A percentile compares a stretch with the other conserved stretches of the same genome.
Conservation (phyloP, 1,140 invertebrate species). For the Diorhabda sublineata region DNA sequence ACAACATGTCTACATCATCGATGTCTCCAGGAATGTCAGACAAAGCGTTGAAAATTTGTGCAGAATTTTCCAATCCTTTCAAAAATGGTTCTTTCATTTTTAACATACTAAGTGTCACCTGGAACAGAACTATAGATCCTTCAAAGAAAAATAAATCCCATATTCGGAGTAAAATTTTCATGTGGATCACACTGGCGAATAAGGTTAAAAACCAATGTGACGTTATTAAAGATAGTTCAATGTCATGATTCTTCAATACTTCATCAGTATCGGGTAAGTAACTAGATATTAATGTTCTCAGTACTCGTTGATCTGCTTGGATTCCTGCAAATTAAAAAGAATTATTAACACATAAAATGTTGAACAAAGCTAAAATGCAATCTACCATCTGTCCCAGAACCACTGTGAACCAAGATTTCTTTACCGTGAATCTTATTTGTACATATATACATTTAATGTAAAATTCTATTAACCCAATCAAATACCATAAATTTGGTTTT, state of each 20-base stretch:
- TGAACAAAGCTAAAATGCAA: too few species aligned
- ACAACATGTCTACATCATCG: conserved; percentile 79
- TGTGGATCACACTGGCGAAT: conserved; percentile 97
- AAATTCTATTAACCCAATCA: too few species aligned
- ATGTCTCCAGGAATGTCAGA: conserved; percentile 92
- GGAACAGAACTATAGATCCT: conserved; percentile 94
- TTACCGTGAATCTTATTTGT: too few species aligned
- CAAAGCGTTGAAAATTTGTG: conserved; percentile 94
- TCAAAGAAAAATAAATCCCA: conserved; percentile 98
- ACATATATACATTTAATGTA: too few species aligned
- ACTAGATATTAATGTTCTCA: conserved; percentile 83
- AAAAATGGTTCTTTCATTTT: conserved; percentile 87
- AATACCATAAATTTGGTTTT: too few species aligned
- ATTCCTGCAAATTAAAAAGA: conserved; percentile 54
- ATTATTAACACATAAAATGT: neutral
- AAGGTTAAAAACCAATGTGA: conserved; percentile 97
- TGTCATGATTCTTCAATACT: conserved; percentile 87
- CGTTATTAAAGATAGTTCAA: conserved; percentile 93
- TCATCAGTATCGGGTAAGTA: conserved; percentile 88
- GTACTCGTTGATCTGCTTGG: conserved; percentile 91
- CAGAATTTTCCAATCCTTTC: conserved; percentile 81
- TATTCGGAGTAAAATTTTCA: conserved; percentile 89
- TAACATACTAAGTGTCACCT: conserved; percentile 91
- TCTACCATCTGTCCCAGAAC: too few species aligned
- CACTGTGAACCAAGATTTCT: too few species aligned